phyloP scores from a whole-genome alignment of 2,113 vertebrate genomes.

The Aplodontia rufa region DNA sequence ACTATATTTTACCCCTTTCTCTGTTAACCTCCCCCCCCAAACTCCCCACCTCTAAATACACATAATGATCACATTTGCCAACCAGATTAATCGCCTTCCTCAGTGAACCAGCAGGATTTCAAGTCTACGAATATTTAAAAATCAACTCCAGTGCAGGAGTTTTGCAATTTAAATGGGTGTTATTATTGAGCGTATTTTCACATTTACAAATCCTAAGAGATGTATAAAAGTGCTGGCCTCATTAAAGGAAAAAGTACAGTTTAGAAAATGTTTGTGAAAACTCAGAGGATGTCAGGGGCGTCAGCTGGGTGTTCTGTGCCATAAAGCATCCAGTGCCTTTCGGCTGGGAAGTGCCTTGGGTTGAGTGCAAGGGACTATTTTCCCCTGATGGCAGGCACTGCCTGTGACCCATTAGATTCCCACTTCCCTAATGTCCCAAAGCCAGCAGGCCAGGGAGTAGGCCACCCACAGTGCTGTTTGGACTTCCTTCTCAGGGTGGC shows the following conservation, averaged over 20 bases:
- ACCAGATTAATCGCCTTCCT: conserved; percentile 69
- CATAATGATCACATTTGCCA: conserved; percentile 63
- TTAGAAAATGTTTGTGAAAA: conserved; percentile 60
- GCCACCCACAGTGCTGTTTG: neutral
- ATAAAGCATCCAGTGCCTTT: neutral
- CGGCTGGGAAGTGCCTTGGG: neutral
- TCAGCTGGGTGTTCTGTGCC: neutral
- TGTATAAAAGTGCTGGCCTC: conserved; percentile 74
- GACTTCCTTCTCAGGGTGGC: neutral
- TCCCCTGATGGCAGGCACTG: neutral
- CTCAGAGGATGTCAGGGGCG: neutral
- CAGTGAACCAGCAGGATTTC: conserved; percentile 67
- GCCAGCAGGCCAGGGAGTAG: neutral
- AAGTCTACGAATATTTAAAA: conserved; percentile 75
- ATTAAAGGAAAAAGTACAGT: conserved; percentile 67
- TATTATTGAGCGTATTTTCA: conserved; percentile 70
- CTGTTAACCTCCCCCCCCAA: conserved; percentile 49
- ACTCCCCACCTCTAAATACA: conserved; percentile 71
- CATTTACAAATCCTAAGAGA: conserved; percentile 80
- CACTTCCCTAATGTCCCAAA: neutral
- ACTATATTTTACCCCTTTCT: conserved; percentile 69
- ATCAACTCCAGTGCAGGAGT: conserved; percentile 45
- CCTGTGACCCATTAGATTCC: neutral
- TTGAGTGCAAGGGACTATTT: neutral
- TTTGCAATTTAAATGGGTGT: conserved; percentile 75